Base-by-base conservation (phyloP, 2,888 invertebrate species). In the Drosophila fulvimacula region DNA sequence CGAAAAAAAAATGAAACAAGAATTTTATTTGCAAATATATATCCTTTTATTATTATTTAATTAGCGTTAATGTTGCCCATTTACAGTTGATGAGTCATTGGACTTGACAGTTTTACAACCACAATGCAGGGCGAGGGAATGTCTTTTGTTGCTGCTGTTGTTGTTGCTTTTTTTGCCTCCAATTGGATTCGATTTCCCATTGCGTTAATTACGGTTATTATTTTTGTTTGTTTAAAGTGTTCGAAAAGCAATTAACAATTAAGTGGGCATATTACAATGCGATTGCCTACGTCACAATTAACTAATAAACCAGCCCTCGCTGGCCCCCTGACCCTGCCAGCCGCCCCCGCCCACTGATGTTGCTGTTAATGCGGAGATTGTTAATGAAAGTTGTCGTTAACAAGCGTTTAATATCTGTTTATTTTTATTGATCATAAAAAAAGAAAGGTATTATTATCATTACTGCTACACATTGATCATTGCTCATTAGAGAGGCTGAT, bases 241-340 rank as follows among this genome's bases (percentile, higher is more conserved):
- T 87, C 84, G 79, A 44, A 79, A 87, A 59, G 85, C 77, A 79
- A 87, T 85, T 89, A 87, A 81, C 83, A 86, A 83, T 84, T 79
- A 83, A 84, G 73, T 80, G 82, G 69, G 46, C 86, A 78, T 72
- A 82, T 76, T 77, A 86, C 74, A 84, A 87, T 87, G 67, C 67
- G 79, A 76, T 86, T 80, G 71, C 62, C 70, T 70, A 76, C 83
- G 79, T 78, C 83, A 84, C 81, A 88, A 86, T 88, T 78, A 88
- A 83, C 83, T 86, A 88, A 88, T 78, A 82, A 78, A 41, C 39
- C 39, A 30, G 27, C 53, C 39, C 15, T 68, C 60, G 38, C 38
- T 27, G 38, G 3, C 11, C 6, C n/a, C 13, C 66, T 15, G 10
- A 41, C 60, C 36, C 60, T 5, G 3, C 11, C 65, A 39, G 11